Conservation (phyloP, 2,113 vertebrate genomes). For the Coryphaenoides rupestris region DNA sequence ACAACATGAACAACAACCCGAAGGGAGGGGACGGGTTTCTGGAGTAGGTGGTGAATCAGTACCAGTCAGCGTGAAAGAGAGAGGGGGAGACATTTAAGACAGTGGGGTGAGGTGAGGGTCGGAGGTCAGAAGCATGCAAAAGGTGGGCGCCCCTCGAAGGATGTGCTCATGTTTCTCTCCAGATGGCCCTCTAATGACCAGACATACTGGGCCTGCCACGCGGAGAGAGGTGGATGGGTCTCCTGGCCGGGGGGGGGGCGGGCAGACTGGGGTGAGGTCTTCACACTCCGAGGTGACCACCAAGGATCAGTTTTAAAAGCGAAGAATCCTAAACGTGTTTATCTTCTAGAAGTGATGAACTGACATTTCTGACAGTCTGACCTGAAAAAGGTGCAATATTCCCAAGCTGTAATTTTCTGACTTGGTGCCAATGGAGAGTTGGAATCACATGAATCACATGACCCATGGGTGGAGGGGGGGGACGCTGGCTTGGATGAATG, state of each 20-base stretch:
- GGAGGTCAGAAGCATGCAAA: conserved; percentile 32
- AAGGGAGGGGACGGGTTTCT: too few relatives aligned
- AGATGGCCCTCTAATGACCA: conserved; percentile 46
- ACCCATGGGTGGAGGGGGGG: too few relatives aligned
- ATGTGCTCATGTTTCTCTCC: conserved; percentile 45
- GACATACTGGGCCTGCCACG: conserved; percentile 33
- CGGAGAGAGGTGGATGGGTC: conserved; percentile 17
- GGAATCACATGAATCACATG: too few relatives aligned
- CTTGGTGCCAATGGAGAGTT: too few relatives aligned
- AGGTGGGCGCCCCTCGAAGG: conserved; percentile 22
- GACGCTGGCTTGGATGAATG: too few relatives aligned
- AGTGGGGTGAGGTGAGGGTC: conserved; percentile 17
- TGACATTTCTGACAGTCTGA: too few relatives aligned
- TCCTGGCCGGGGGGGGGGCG: background rate
- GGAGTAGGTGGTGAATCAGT: conserved; percentile 1
- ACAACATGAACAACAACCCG: too few relatives aligned
- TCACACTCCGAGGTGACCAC: conserved; percentile 27
- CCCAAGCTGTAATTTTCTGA: too few relatives aligned
- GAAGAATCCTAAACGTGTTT: conserved; percentile 1
- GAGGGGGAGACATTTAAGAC: conserved; percentile 40
- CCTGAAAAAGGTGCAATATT: too few relatives aligned
- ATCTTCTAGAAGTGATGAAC: background rate
- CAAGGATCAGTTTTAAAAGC: conserved; percentile 7
- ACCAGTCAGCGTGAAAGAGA: conserved; percentile 26
- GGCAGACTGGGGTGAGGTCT: too few relatives aligned